Conservation (phyloP, 2,888 invertebrate species). For the Monoplex corrugatus region DNA sequence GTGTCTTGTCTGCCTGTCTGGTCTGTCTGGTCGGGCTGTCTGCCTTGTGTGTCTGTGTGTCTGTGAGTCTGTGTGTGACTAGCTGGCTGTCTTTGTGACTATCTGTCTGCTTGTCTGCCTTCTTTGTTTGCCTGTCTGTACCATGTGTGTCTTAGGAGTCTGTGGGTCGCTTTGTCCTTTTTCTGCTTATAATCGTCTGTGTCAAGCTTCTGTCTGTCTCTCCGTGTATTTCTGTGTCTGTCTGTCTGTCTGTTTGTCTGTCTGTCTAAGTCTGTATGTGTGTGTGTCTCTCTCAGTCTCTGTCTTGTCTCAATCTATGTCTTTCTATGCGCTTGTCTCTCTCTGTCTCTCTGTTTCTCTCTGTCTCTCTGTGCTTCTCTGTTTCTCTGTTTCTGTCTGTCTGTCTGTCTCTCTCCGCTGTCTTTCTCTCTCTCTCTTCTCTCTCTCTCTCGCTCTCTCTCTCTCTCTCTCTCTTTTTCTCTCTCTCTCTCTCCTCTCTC, state of each 20-base stretch:
- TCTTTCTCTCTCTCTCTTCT: too few relatives aligned
- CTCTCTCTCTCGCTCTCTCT: neutral
- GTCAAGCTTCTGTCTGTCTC: neutral
- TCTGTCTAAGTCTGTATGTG: neutral
- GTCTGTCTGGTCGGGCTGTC: too few relatives aligned
- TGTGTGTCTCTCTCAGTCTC: neutral
- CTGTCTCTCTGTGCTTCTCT: conserved; percentile 34
- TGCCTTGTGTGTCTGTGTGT: neutral
- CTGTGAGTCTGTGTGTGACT: neutral
- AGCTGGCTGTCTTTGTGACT: conserved; percentile 8
- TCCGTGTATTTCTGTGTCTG: neutral
- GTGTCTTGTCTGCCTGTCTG: too few relatives aligned
- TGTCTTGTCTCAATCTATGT: neutral
- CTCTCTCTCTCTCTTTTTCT: conserved; percentile 3
- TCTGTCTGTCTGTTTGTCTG: neutral
- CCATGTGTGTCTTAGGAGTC: too few relatives aligned
- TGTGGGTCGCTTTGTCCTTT: too few relatives aligned
- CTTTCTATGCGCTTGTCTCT: neutral
- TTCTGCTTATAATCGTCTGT: too few relatives aligned
- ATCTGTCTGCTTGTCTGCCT: conserved; percentile 13
- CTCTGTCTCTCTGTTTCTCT: conserved; percentile 40
- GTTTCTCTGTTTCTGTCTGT: conserved; percentile 25
- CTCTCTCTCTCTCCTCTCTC: neutral
- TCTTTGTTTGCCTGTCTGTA: too few relatives aligned
- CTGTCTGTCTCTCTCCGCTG: conserved; percentile 26